These are phyloP conservation scores for Caenorhabditis elegans DNA, from an alignment of 1,140 invertebrate genomes.

Conservation along the genomic window DNA sequence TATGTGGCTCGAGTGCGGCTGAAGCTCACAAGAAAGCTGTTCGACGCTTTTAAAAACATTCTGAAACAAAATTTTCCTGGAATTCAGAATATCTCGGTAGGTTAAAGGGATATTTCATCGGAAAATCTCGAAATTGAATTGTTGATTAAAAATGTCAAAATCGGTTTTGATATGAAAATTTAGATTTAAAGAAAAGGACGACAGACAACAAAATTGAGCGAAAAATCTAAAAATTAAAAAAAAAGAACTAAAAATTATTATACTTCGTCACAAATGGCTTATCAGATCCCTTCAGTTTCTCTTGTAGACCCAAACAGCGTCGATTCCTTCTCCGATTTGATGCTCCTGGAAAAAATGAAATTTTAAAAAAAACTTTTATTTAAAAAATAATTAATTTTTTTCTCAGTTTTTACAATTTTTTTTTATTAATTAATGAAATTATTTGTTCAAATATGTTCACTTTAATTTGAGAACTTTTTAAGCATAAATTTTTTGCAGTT, in stretches of 20 bases:
- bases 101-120: neutral
- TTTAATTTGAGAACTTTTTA: neutral
- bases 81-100: neutral
- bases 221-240: neutral
- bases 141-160: neutral
- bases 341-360: slow-evolving; percentile 43
- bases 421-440: too few relatives aligned
- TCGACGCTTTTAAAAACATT: neutral
- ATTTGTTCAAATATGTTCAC: neutral
- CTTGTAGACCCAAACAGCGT: slow-evolving; percentile 60
- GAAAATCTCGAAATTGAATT: neutral
- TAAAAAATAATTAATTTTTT: too few relatives aligned
- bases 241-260: neutral
- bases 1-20: slow-evolving; percentile 37
- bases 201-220: neutral
- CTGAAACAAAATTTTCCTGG: neutral
- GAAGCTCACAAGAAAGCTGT: neutral
- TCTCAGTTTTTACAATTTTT: too few relatives aligned
- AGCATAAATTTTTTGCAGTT: neutral
- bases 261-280: neutral
- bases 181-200: too few relatives aligned
- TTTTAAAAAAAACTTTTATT: neutral
- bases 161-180: too few relatives aligned
- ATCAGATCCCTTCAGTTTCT: slow-evolving; percentile 24
- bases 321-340: slow-evolving; percentile 59